Percentiles rank a stretch among this genome's conserved stretches.
phyloP scores from a whole-genome alignment of 53 echinoderm and acorn worm genomes.

The Patiria pectinifera region DNA sequence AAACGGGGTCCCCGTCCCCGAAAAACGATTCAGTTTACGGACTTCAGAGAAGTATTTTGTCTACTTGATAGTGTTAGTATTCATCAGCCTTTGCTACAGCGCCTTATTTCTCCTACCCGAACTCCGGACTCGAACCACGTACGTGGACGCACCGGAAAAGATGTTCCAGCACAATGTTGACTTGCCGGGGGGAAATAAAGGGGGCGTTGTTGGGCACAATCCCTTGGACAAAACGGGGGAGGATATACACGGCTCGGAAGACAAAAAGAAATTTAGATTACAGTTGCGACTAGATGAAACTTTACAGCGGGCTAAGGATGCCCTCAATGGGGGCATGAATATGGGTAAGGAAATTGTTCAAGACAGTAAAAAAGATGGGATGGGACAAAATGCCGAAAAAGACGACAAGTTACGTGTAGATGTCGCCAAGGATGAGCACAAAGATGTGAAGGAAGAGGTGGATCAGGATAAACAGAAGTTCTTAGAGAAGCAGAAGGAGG shows the following conservation, averaged over 20 bases:
- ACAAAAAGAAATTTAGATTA: constrained; percentile 78
- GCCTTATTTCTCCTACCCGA: constrained; percentile 95
- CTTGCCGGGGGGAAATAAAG: constrained; percentile 64
- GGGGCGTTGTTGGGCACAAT: constrained; percentile 69
- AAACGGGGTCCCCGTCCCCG: constrained; percentile 86
- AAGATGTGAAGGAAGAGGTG: constrained; percentile 77
- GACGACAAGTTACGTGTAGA: constrained; percentile 21
- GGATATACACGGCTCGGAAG: constrained; percentile 79
- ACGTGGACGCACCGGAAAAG: constrained; percentile 77
- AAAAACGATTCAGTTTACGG: constrained; percentile 77
- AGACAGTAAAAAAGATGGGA: constrained; percentile 13
- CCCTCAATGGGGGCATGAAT: constrained; percentile 53
- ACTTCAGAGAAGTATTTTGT: constrained; percentile 92
- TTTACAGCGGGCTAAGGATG: constrained; percentile 78
- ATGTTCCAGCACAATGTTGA: constrained; percentile 68
- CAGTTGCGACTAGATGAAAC: constrained; percentile 87
- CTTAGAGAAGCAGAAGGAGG: constrained; percentile 66
- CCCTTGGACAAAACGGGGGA: constrained; percentile 57
- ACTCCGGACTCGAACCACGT: constrained; percentile 60
- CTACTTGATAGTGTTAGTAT: constrained; percentile 88
- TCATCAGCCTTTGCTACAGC: constrained; percentile 90
- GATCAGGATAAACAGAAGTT: constrained; percentile 76
- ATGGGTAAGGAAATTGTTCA: constrained; percentile 6
- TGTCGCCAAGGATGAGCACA: constrained; percentile 45
- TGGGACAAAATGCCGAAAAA: background rate